Conservation (phyloP, 2,888 invertebrate genomes). For the Hirtodrosophila histrioides region DNA sequence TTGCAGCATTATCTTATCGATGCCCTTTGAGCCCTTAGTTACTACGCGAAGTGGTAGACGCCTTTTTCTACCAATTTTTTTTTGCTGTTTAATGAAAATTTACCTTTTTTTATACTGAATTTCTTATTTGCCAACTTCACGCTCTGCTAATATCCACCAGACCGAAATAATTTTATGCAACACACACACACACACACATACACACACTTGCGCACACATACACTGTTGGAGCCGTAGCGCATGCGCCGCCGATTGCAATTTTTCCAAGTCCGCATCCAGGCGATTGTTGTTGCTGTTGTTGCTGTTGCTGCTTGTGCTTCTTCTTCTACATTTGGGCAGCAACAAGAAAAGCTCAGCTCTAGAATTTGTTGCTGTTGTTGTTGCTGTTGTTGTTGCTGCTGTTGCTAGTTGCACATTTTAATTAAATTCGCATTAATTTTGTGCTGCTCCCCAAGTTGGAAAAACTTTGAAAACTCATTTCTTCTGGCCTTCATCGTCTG, state of each 20-base stretch:
- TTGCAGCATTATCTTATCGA: slow-evolving; percentile 25
- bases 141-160: slow-evolving; percentile 84
- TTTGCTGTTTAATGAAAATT: slow-evolving; percentile 74
- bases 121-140: slow-evolving; percentile 84
- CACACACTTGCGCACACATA: slow-evolving; percentile 25
- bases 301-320: slow-evolving; percentile 21
- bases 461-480: slow-evolving; percentile 77
- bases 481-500: slow-evolving; percentile 58
- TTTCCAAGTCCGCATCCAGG: slow-evolving; percentile 58
- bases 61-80: slow-evolving; percentile 32
- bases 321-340: slow-evolving; percentile 57
- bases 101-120: slow-evolving; percentile 71
- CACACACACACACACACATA: slow-evolving; percentile 76
- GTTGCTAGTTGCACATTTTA: slow-evolving; percentile 78
- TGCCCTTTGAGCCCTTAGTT: not conserved
- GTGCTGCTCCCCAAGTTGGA: slow-evolving; percentile 65
- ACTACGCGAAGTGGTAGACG: slow-evolving; percentile 1
- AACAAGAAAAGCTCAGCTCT: slow-evolving; percentile 72
- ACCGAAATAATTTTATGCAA: slow-evolving; percentile 85
- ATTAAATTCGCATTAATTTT: slow-evolving; percentile 79
- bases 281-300: slow-evolving; percentile 29
- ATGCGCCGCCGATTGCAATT: slow-evolving; percentile 69
- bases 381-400: slow-evolving; percentile 37
- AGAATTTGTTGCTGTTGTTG: slow-evolving; percentile 58
- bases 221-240: slow-evolving; percentile 57